phyloP scores from a whole-genome alignment of 1,140 invertebrate species.

The Scaptomyza hsui region DNA sequence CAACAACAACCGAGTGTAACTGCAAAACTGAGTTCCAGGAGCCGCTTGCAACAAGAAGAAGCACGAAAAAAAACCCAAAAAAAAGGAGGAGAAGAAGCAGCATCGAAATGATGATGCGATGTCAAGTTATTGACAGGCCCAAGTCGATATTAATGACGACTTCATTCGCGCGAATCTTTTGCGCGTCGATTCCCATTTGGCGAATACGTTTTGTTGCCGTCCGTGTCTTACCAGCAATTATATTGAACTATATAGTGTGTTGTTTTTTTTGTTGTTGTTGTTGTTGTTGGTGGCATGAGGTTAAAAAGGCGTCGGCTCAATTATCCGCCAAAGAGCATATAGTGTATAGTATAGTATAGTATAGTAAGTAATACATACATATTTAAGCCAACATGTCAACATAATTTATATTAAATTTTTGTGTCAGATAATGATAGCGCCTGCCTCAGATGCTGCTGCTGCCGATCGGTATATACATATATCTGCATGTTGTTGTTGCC shows the following conservation, averaged over 20 bases:
- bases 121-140: constrained; percentile 79
- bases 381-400: constrained; percentile 83
- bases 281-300: too few species aligned
- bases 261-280: constrained; percentile 59
- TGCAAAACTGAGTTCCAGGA: constrained; percentile 36
- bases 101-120: constrained; percentile 66
- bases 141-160: constrained; percentile 81
- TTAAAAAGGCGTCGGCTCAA: constrained; percentile 36
- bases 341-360: too few species aligned
- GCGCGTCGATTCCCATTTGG: background rate
- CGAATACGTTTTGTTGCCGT: constrained; percentile 45
- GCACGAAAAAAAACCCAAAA: background rate
- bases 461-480: constrained; percentile 49
- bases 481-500: constrained; percentile 24
- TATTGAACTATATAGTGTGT: constrained; percentile 27
- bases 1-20: constrained; percentile 17
- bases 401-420: constrained; percentile 84
- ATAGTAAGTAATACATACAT: constrained; percentile 38
- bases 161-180: constrained; percentile 69
- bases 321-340: constrained; percentile 12
- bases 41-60: constrained; percentile 17
- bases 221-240: constrained; percentile 72
- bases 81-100: constrained; percentile 25
- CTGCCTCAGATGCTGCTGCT: constrained; percentile 64
- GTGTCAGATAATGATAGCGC: constrained; percentile 83